These are phyloP conservation scores for Neoniphon sammara DNA, from an alignment of 2,797 vertebrate genomes.

Conservation along the genomic window DNA sequence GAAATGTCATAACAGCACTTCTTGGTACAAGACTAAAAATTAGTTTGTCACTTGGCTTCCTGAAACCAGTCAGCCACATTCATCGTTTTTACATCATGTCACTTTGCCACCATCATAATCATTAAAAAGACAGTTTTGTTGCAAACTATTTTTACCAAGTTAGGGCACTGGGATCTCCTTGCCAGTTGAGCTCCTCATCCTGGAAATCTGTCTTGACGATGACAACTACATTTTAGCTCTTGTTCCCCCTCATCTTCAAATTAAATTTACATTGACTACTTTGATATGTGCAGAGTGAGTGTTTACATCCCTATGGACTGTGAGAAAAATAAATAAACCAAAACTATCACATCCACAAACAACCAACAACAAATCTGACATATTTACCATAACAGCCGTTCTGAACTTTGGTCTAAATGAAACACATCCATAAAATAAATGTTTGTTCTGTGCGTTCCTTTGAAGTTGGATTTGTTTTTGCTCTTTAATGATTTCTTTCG, in stretches of 20 bases:
- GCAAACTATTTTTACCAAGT: conserved; percentile 72
- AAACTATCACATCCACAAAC: conserved; percentile 79
- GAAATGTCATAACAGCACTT: background rate
- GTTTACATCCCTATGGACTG: conserved; percentile 82
- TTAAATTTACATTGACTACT: conserved; percentile 81
- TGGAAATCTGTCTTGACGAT: conserved; percentile 73
- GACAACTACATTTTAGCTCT: conserved; percentile 79
- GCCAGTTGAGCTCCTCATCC: conserved; percentile 67
- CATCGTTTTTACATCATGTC: conserved; percentile 59
- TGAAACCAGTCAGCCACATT: conserved; percentile 53
- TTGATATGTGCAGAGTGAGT: conserved; percentile 81
- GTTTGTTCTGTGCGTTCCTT: conserved; percentile 83
- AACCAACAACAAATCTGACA: conserved; percentile 82
- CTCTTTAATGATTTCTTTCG: conserved; percentile 86
- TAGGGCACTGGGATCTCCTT: conserved; percentile 59
- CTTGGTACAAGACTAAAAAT: conserved; percentile 10
- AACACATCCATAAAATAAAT: conserved; percentile 84
- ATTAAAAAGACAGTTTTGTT: conserved; percentile 59
- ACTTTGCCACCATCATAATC: conserved; percentile 59
- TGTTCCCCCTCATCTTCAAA: conserved; percentile 78
- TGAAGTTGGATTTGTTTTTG: conserved; percentile 84
- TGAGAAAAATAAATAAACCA: conserved; percentile 81
- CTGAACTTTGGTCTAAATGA: conserved; percentile 82
- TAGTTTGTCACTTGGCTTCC: conserved; percentile 41
- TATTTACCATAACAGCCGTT: conserved; percentile 82